Base-by-base conservation (phyloP, 2,888 invertebrate genomes). In the Rotaria socialis region DNA sequence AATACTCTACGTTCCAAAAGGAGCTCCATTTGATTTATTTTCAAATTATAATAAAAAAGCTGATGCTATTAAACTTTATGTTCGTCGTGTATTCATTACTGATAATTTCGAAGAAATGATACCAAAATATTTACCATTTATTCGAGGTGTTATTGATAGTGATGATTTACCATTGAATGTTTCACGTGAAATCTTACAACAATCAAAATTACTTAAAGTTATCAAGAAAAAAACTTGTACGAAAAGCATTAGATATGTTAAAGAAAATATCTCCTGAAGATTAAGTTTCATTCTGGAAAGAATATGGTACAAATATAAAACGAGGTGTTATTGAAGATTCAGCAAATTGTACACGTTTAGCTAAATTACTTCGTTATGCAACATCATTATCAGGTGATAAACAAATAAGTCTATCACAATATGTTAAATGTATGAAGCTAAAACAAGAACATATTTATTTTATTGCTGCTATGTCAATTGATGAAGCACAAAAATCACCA, bases 71-170 rank as follows among this genome's bases (percentile, higher is more conserved):
- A 99, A 99, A 90, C 91, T 98, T 90, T 98, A 99, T 89, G 98
- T 99, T 0, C 94, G 98, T 86, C 93, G 98, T 88, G 98, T 99
- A 0, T 99, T 99, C 93, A 99, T 99, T 92, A 98, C 98, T 97
- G 98, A 99, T 92, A 98, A 98, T 93, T 98, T 98, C 90, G 97
- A 98, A 90, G 98, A 99, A 90, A 93, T 99, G 27, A 98, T 99
- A 90, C 98, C 98, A 0, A 97, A 98, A 91, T 99, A 98, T 92
- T 93, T 99, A 88, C 89, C 90, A 88, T 91, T 91, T 88, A 88
- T 91, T 14, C 95, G 95, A 92, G 99, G 98, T 91, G 97, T 99
- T n/a, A 98, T 99, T 7, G 98, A 99, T 92, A 96, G 96, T 86
- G 98, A 99, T 92, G 98, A 99, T 93, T 92, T 99, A 89, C 98